These are phyloP conservation scores for Desmophyllum pertusum DNA, from an alignment of 92 coral and sea anemone species.

Conservation along the genomic window DNA sequence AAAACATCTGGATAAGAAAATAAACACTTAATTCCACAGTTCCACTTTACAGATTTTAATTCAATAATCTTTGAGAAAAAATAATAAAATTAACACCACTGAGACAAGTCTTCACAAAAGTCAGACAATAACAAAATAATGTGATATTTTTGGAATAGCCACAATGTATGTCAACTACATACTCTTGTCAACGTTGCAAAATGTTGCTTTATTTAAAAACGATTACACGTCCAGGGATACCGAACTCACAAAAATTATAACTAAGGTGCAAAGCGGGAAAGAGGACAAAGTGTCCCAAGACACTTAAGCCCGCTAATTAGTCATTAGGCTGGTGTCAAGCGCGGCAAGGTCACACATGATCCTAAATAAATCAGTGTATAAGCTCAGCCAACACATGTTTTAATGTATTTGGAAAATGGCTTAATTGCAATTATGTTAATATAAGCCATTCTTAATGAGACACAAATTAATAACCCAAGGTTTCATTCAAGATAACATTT, in stretches of 20 bases:
- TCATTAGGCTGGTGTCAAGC: not conserved
- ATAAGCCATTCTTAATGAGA: not conserved
- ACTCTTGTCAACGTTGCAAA: too few species aligned
- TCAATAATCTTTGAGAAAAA: not conserved
- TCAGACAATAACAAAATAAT: not conserved
- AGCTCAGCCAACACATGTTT: not conserved
- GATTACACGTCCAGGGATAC: too few species aligned
- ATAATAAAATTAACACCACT: not conserved
- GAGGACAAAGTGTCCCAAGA: too few species aligned
- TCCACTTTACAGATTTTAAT: not conserved
- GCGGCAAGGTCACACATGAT: not conserved
- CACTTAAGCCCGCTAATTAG: too few species aligned
- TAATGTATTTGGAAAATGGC: too few species aligned
- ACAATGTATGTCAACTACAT: too few species aligned
- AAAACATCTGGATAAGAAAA: conserved; percentile 47
- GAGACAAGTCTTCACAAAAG: too few species aligned
- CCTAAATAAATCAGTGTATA: not conserved
- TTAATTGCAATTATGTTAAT: too few species aligned
- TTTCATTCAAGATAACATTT: too few species aligned
- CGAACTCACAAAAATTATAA: too few species aligned
- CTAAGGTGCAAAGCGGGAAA: too few species aligned
- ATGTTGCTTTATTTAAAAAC: too few species aligned
- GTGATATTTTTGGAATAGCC: not conserved
- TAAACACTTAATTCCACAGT: not conserved
- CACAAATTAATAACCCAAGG: not conserved